Conservation (phyloP, 2,797 vertebrate species). For the Channallabes apus region DNA sequence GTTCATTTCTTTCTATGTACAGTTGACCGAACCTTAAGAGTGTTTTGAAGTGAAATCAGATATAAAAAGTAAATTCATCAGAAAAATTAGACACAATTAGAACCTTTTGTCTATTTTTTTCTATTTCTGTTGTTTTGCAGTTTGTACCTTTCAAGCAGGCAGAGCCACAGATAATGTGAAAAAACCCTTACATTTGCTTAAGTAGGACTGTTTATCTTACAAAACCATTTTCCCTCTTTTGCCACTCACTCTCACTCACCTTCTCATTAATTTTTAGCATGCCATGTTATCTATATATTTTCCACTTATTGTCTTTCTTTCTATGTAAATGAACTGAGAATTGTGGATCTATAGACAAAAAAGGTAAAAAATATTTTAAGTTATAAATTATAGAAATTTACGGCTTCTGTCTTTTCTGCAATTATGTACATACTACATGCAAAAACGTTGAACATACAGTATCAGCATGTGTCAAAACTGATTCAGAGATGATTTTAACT, state of each 20-base stretch:
- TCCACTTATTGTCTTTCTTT: slow-evolving; percentile 8
- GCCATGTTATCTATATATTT: slow-evolving; percentile 18
- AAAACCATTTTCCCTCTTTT: neutral
- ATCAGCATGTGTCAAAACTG: no score
- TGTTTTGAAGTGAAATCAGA: neutral
- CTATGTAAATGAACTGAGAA: slow-evolving; percentile 31
- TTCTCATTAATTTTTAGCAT: slow-evolving; percentile 19
- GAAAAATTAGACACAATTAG: neutral
- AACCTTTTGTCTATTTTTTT: neutral
- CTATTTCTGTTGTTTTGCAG: neutral
- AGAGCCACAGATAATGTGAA: neutral
- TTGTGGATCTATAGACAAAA: slow-evolving; percentile 43
- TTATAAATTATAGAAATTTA: no score
- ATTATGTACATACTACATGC: no score
- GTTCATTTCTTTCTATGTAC: neutral
- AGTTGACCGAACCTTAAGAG: neutral
- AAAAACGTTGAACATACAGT: no score
- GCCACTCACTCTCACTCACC: neutral
- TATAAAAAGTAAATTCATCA: neutral
- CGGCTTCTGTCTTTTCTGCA: no score
- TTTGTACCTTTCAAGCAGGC: neutral
- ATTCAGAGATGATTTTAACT: no score
- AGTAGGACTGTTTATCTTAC: slow-evolving; percentile 1
- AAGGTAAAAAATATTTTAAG: no score
- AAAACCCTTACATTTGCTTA: neutral